Evolutionary conservation across 1,140 invertebrate species (phyloP).

Genomic region (Schlechtendalia chinensis): DNA sequence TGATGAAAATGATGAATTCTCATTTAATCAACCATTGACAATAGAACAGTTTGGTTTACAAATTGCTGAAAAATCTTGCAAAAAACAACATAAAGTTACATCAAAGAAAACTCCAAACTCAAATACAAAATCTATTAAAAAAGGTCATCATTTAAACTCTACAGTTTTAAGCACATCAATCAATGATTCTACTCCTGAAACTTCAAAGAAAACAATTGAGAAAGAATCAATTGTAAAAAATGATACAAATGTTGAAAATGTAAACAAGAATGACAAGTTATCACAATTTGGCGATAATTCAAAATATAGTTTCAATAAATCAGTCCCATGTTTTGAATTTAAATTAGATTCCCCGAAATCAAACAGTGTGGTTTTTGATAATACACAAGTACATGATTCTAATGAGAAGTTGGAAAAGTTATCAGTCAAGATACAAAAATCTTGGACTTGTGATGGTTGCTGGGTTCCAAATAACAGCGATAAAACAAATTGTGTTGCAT

Average conservation of each 20-base stretch:
- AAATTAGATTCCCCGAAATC: neutral
- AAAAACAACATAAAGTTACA: neutral
- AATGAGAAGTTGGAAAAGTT: neutral
- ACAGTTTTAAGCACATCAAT: neutral
- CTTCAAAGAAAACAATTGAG: neutral
- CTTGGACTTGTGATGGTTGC: constrained; percentile 51
- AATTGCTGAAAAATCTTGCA: constrained; percentile 24
- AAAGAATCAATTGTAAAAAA: neutral
- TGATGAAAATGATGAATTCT: constrained; percentile 19
- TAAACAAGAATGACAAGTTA: neutral
- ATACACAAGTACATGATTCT: neutral
- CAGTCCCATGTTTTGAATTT: neutral
- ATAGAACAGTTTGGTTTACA: constrained; percentile 42
- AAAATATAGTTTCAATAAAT: neutral
- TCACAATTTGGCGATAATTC: neutral
- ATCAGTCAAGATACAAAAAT: neutral
- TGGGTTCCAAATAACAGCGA: constrained; percentile 56
- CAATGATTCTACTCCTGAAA: neutral
- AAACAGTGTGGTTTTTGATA: neutral
- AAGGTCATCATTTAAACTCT: neutral
- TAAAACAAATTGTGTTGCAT: constrained; percentile 40
- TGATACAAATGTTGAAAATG: neutral
- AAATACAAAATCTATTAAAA: neutral
- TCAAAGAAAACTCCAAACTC: neutral
- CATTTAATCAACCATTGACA: constrained; percentile 44